Evolutionary conservation across 2,113 vertebrate species (phyloP), one percentile per base, ranked within the genome.

Genomic region (Cheilinus undulatus): DNA sequence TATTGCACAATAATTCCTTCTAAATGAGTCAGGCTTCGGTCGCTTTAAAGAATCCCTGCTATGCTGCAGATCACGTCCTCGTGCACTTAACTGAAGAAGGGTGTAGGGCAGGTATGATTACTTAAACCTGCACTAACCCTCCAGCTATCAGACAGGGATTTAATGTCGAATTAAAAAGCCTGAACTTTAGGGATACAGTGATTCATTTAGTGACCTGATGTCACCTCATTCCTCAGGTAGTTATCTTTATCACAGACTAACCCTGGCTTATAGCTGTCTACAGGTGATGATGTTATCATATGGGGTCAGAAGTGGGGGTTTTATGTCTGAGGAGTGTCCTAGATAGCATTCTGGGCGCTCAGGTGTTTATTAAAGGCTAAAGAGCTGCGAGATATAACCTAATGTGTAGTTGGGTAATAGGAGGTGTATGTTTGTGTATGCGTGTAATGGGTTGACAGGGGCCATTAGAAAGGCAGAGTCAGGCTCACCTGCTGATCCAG

Each of bases 401-500:
- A 79, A 66, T 58, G 30, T 73, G 70, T 56, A 63, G 62, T 70
- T 36, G 36, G 52, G 60, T 69, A 75, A 88, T 71, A 58, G 56
- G 52, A 60, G 48, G 73, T 68, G 63, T 69, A 43, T 72, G 32
- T 67, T 70, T 67, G 30, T 80, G 54, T 84, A 52, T 67, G 70
- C 45, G 69, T 50, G 63, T 74, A 80, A 85, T 73, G 71, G 64
- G 58, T 76, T 90, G 83, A 92, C 87, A 79, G 84, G 65, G 76
- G 76, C 84, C 82, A 89, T 90, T 90, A 86, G 78, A 51, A 27
- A 67, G 76, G 60, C 62, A 73, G 79, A 79, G 83, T 51, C 65
- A 52, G 49, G 70, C 77, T 89, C 88, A 91, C 83, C 88, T 92
- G 88, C 86, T 86, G 78, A 78, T 92, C 93, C 92, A 93, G 92